Percentiles rank a stretch among this genome's conserved stretches.
Conservation (phyloP, 1,140 invertebrate genomes). For the Phymorhynchus buccinoides region DNA sequence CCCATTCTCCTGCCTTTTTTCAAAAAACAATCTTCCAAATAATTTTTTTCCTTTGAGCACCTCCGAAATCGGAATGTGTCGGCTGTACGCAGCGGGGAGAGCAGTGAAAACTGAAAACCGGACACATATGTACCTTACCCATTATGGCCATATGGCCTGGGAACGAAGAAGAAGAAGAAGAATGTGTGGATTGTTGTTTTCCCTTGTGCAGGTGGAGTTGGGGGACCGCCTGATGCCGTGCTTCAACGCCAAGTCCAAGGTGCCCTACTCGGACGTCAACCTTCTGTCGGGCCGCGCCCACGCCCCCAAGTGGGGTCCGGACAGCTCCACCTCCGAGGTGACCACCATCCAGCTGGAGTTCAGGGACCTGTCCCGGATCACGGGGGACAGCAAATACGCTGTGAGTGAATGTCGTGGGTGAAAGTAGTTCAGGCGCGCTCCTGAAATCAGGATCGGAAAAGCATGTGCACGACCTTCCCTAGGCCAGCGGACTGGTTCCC, state of each 20-base stretch:
- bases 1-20: too few relatives aligned
- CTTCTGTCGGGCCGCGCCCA: conserved; percentile 81
- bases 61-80: too few relatives aligned
- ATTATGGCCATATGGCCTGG: too few relatives aligned
- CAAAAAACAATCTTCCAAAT: too few relatives aligned
- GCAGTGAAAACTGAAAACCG: too few relatives aligned
- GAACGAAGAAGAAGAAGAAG: background rate
- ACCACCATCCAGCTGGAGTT: conserved; percentile 93
- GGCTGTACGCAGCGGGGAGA: too few relatives aligned
- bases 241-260: conserved; percentile 96
- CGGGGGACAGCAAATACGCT: conserved; percentile 90
- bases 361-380: conserved; percentile 93
- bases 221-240: conserved; percentile 94
- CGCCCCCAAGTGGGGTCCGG: conserved; percentile 87
- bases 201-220: conserved; percentile 78
- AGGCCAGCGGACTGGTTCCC: conserved; percentile 93
- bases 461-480: conserved; percentile 90
- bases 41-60: too few relatives aligned
- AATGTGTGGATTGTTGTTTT: background rate
- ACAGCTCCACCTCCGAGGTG: conserved; percentile 77
- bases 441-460: too few relatives aligned
- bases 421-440: too few relatives aligned
- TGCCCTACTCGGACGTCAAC: conserved; percentile 95
- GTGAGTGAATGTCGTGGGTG: too few relatives aligned
- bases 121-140: too few relatives aligned